Conservation (phyloP, 2,888 invertebrate species). For the Choreutis nemorana region DNA sequence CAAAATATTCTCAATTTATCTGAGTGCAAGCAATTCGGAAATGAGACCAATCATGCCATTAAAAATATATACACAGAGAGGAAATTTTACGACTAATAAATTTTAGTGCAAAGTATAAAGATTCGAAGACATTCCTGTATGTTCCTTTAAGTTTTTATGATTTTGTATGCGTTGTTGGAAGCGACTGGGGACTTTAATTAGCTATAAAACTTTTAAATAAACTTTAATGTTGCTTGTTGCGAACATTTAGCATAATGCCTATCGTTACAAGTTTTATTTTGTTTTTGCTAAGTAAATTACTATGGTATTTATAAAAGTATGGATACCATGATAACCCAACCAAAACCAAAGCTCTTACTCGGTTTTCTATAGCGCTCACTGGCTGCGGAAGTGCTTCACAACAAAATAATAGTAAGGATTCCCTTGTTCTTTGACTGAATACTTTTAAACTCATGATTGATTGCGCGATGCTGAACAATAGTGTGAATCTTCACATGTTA, state of each 20-base stretch:
- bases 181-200: slow-evolving; percentile 38
- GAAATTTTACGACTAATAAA: slow-evolving; percentile 51
- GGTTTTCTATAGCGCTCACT: slow-evolving; percentile 44
- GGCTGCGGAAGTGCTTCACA: slow-evolving; percentile 45
- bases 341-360: slow-evolving; percentile 28
- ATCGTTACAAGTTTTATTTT: too few species aligned
- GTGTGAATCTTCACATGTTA: too few species aligned
- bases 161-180: slow-evolving; percentile 28
- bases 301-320: too few species aligned
- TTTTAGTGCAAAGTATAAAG: slow-evolving; percentile 39
- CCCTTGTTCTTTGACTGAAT: too few species aligned
- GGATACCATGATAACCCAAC: too few species aligned
- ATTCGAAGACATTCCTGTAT: slow-evolving; percentile 39
- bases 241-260: too few species aligned
- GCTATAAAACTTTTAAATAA: slow-evolving; percentile 41
- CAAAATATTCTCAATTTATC: slow-evolving; percentile 20
- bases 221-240: too few species aligned
- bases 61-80: slow-evolving; percentile 36
- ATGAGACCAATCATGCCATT: slow-evolving; percentile 37
- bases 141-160: slow-evolving; percentile 37
- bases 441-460: too few species aligned
- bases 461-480: too few species aligned
- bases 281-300: too few species aligned
- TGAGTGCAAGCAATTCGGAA: slow-evolving; percentile 27
- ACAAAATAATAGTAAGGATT: slow-evolving; percentile 22